Evolutionary conservation across 2,113 vertebrate species (phyloP).

Genomic region (Sus scrofa): T2T-Sscrofa CM000819.6:50661501-50662000

Average conservation of each 20-base stretch:
- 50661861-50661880: background rate
- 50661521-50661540: background rate
- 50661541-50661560: background rate
- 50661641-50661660: background rate
- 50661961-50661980: background rate
- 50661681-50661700: background rate
- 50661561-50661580: background rate
- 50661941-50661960: background rate
- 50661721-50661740: background rate
- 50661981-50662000: background rate
- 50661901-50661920: background rate
- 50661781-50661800: background rate
- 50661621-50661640: background rate
- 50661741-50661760: background rate
- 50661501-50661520: background rate
- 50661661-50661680: accelerated
- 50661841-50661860: background rate
- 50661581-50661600: background rate
- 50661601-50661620: background rate
- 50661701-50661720: background rate
- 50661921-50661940: background rate
- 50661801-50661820: background rate
- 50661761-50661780: background rate
- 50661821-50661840: background rate
- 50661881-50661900: background rate